Evolutionary conservation across 2,888 invertebrate species (phyloP), one percentile per base, ranked within the genome.

Genomic region (Strigamia maritima): DNA sequence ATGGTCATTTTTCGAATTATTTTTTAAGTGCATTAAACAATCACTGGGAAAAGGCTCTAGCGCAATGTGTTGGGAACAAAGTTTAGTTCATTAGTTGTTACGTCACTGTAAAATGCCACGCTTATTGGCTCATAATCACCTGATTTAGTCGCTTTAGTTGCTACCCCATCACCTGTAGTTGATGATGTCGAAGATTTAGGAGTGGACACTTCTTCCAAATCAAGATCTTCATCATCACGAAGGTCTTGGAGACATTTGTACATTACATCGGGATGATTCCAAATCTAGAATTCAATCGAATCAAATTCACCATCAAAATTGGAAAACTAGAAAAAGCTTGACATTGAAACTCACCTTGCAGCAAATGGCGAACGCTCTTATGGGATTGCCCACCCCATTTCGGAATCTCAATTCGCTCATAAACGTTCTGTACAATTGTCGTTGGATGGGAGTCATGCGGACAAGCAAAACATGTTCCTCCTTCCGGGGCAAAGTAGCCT

Each of bases 341-440:
- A 60, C 8, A 19, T 16, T 16, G n/a, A n/a, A n/a, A n/a, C n/a
- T 83, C 85, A 92, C 92, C 90, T 98, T 99, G 85, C 97, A 98
- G 85, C 98, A 98, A 80, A 98, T 97, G 24, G 98, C 96, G 86
- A 98, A 98, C 1, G 98, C 97, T 87, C 97, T 97, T 79, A 99
- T 88, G 0, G 98, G 98, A 89, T 98, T 98, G 6, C 82, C 81
- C 19, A 83, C 76, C 28, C 65, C 60, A 14, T 77, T 79, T 12
- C 78, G 49, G 26, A 54, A 49, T 60, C 40, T 22, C 12, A 87
- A 82, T 12, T 86, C 85, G 26, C 94, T 94, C 94, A 97, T 97
- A 84, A 97, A 97, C 12, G 92, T 91, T 82, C 94, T 93, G 84
- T 99, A 99, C 1, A 99, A 88, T 84, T 92, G 91, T 16, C 95